Conservation (phyloP, 2,113 vertebrate genomes). For the Astatoreochromis straeleni region DNA sequence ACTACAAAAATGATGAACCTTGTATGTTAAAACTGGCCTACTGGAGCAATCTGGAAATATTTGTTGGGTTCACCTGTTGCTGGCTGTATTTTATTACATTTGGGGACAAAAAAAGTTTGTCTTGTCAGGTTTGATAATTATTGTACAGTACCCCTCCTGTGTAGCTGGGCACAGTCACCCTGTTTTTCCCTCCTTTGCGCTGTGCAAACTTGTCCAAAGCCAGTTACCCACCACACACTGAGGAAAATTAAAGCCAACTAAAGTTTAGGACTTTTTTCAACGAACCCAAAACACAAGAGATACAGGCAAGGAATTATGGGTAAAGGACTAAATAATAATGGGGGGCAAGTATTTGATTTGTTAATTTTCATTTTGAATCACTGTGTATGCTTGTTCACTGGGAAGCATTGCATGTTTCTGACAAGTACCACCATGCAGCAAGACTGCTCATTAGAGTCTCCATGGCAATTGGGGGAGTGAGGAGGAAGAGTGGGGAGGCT, state of each 20-base stretch:
- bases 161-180: background rate
- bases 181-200: background rate
- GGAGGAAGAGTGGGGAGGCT: constrained; percentile 4
- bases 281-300: background rate
- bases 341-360: background rate
- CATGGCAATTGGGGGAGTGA: constrained; percentile 42
- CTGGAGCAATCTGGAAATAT: background rate
- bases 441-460: constrained; percentile 24
- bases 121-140: background rate
- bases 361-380: background rate
- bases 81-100: background rate
- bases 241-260: background rate
- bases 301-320: background rate
- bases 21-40: background rate
- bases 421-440: background rate
- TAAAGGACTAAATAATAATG: background rate
- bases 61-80: background rate
- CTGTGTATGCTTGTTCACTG: background rate
- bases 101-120: background rate
- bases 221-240: background rate
- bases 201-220: background rate
- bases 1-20: background rate
- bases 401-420: background rate
- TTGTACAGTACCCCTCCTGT: background rate
- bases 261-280: background rate